These are phyloP conservation scores for Syngnathus floridae DNA, from an alignment of 2,113 vertebrate genomes.

Conservation along the genomic window DNA sequence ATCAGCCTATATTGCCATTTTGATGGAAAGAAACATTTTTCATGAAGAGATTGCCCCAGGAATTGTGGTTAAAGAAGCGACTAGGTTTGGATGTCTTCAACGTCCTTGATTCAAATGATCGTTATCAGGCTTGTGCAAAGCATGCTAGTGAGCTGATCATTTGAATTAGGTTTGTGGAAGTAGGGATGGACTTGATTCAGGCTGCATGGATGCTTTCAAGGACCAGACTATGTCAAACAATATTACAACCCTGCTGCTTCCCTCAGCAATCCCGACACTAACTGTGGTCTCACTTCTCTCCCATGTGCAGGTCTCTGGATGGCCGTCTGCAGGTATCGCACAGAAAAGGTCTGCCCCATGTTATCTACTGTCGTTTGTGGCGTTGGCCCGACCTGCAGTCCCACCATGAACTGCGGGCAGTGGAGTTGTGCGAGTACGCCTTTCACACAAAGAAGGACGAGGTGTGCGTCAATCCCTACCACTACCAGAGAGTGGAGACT, in stretches of 20 bases:
- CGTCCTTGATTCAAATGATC: no score
- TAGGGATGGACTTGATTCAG: no score
- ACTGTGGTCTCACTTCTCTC: not conserved
- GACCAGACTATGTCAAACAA: no score
- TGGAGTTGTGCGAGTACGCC: constrained; percentile 96
- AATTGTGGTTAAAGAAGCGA: no score
- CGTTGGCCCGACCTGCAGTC: constrained; percentile 98
- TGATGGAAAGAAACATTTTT: no score
- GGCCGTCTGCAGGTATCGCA: constrained; percentile 97
- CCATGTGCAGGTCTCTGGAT: constrained; percentile 81
- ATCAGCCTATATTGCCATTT: no score
- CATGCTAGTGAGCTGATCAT: no score
- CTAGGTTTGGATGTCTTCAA: no score
- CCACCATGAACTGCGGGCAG: constrained; percentile 94
- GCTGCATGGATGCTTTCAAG: no score
- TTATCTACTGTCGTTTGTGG: constrained; percentile 98
- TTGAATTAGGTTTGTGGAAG: no score
- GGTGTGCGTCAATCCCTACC: constrained; percentile 97
- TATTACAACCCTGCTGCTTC: not conserved
- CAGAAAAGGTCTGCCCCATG: constrained; percentile 93
- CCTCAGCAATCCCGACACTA: constrained; percentile 4
- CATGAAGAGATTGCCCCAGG: no score
- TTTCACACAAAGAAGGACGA: constrained; percentile 99
- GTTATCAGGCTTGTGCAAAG: no score
- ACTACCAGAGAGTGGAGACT: constrained; percentile 96